Percentiles rank a stretch among this genome's conserved stretches.
Evolutionary conservation across 2,113 vertebrate genomes (phyloP).

Genomic region (Scophthalmus maximus): DNA sequence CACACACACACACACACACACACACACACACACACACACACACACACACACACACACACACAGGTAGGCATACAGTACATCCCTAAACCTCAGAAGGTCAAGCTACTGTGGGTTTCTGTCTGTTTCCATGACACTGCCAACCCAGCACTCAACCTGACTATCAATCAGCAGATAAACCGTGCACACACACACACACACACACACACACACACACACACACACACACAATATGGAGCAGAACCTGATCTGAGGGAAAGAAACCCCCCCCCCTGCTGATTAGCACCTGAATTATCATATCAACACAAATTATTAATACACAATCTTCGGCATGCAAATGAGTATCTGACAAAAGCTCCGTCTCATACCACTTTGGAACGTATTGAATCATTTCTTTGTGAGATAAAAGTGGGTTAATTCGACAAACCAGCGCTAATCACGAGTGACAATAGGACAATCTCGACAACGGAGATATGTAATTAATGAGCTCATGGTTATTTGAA

Average conservation of each 20-base stretch:
- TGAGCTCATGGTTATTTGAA: neutral
- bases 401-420: slow-evolving; percentile 72
- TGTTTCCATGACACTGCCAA: slow-evolving; percentile 60
- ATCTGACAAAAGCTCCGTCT: slow-evolving; percentile 70
- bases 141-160: slow-evolving; percentile 21
- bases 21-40: neutral
- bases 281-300: slow-evolving; percentile 65
- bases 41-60: neutral
- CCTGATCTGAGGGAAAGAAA: slow-evolving; percentile 57
- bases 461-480: slow-evolving; percentile 46
- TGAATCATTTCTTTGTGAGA: slow-evolving; percentile 72
- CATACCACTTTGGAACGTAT: slow-evolving; percentile 65
- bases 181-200: slow-evolving; percentile 14
- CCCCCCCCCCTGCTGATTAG: slow-evolving; percentile 75
- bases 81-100: slow-evolving; percentile 41
- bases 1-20: slow-evolving; percentile 8
- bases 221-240: slow-evolving; percentile 34
- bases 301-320: slow-evolving; percentile 59
- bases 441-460: slow-evolving; percentile 64
- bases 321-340: slow-evolving; percentile 71
- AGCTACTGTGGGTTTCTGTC: slow-evolving; percentile 21
- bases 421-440: slow-evolving; percentile 73
- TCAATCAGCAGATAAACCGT: slow-evolving; percentile 24
- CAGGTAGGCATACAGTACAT: neutral
- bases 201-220: neutral